Evolutionary conservation across 92 coral and sea anemone species (phyloP).

Genomic region (Chrysogorgia sp.): DNA sequence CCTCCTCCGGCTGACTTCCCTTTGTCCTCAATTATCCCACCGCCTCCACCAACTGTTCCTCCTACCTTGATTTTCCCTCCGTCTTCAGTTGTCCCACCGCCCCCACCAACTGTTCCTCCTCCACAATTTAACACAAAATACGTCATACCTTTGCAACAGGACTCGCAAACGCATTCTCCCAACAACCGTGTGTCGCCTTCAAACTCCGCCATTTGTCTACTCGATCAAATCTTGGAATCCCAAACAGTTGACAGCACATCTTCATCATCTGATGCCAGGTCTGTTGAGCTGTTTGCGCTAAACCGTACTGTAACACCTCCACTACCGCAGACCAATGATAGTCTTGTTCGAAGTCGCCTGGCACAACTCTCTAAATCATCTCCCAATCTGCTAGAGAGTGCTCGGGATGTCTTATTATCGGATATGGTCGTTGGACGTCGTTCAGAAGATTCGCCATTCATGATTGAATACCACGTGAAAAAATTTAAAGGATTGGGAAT

Average conservation of each 20-base stretch:
- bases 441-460: constrained; percentile 80
- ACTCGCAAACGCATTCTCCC: neutral
- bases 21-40: neutral
- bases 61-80: neutral
- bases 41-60: neutral
- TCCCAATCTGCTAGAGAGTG: constrained; percentile 1
- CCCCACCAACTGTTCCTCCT: constrained; percentile 19
- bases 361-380: constrained; percentile 10
- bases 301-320: constrained; percentile 3
- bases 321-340: neutral
- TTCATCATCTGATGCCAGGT: constrained; percentile 39
- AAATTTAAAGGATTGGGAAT: constrained; percentile 82
- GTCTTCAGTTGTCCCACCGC: neutral
- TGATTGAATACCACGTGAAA: constrained; percentile 76
- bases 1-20: constrained; percentile 42
- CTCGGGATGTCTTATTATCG: constrained; percentile 29
- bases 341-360: neutral
- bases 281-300: constrained; percentile 14
- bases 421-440: constrained; percentile 73
- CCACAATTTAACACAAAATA: neutral
- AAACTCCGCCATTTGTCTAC: constrained; percentile 33
- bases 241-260: constrained; percentile 21
- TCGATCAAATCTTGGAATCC: constrained; percentile 41
- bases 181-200: constrained; percentile 38
- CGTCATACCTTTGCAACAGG: neutral